Conservation (phyloP, 2,888 invertebrate genomes). For the Polietes domitor region DNA sequence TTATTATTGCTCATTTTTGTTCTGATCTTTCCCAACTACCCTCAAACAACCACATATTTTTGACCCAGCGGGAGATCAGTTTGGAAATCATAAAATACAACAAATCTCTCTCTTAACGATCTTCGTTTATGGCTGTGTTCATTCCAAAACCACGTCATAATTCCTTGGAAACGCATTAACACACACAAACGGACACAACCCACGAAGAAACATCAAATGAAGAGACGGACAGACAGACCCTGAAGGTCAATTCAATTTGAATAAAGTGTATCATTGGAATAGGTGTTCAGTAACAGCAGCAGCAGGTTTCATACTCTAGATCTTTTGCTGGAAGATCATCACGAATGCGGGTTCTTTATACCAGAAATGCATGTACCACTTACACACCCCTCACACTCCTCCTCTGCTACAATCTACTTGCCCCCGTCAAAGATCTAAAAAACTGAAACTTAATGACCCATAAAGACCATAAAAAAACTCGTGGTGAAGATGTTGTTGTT, state of each 20-base stretch:
- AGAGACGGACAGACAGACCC: background rate
- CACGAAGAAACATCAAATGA: background rate
- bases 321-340: background rate
- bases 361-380: background rate
- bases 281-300: slow-evolving; percentile 59
- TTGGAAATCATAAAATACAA: background rate
- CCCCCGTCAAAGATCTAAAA: slow-evolving; percentile 5
- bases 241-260: slow-evolving; percentile 50
- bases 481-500: background rate
- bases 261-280: slow-evolving; percentile 70
- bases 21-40: too few relatives aligned
- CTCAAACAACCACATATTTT: too few relatives aligned
- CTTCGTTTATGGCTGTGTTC: background rate
- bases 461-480: slow-evolving; percentile 30
- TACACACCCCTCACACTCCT: background rate
- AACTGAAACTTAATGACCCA: slow-evolving; percentile 55
- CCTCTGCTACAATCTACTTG: background rate
- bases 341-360: background rate
- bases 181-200: background rate
- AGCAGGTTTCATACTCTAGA: slow-evolving; percentile 26
- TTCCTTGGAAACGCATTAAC: background rate
- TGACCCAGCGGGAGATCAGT: background rate
- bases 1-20: too few relatives aligned
- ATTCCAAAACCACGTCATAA: background rate
- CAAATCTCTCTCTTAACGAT: background rate